Evolutionary conservation across 2,888 invertebrate species (phyloP).

Genomic region (Mythimna pallens): DNA sequence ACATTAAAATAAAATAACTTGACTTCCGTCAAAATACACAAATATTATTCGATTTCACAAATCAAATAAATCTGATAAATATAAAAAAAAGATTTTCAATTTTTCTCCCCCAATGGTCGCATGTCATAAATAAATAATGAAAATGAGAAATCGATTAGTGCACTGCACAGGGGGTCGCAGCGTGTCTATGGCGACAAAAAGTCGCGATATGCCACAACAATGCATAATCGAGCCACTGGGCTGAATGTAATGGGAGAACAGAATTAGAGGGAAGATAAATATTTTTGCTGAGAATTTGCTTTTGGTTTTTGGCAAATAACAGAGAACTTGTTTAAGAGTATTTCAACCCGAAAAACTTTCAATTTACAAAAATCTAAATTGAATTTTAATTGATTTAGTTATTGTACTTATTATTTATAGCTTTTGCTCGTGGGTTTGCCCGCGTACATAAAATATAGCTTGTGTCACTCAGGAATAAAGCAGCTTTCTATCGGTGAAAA

Average conservation of each 20-base stretch:
- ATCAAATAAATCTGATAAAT: slow-evolving; percentile 32
- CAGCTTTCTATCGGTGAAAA: too few relatives aligned
- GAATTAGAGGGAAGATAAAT: slow-evolving; percentile 47
- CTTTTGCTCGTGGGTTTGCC: too few relatives aligned
- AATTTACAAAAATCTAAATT: not conserved
- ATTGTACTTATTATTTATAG: too few relatives aligned
- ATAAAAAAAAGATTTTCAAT: slow-evolving; percentile 17
- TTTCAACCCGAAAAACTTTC: not conserved
- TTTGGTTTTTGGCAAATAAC: not conserved
- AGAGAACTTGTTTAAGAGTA: not conserved
- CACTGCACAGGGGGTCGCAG: slow-evolving; percentile 58
- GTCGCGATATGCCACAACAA: slow-evolving; percentile 65
- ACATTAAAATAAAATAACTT: not conserved
- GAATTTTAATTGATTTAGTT: not conserved
- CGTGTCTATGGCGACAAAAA: slow-evolving; percentile 64
- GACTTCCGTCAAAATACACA: not conserved
- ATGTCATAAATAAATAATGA: slow-evolving; percentile 64
- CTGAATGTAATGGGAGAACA: slow-evolving; percentile 47
- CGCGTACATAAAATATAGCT: too few relatives aligned
- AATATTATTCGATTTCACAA: slow-evolving; percentile 33
- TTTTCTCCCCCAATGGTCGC: slow-evolving; percentile 47
- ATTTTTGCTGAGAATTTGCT: slow-evolving; percentile 12
- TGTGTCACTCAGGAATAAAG: too few relatives aligned
- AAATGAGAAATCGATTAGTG: slow-evolving; percentile 68
- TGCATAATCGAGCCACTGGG: slow-evolving; percentile 61